phyloP scores from a whole-genome alignment of 2,888 invertebrate species.

The Leuctra nigra region DNA sequence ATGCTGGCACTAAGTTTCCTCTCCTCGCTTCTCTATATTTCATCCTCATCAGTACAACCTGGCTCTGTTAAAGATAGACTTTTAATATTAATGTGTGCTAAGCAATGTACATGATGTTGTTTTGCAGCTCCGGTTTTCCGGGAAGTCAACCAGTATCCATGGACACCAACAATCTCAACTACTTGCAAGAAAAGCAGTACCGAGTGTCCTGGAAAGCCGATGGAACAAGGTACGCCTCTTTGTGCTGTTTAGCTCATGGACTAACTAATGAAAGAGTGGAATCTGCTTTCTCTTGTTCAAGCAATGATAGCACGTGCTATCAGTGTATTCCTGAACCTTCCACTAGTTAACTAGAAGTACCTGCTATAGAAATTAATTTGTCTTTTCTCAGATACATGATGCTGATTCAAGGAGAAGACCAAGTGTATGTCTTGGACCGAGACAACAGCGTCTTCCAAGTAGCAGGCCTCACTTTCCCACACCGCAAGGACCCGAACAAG shows the following conservation, averaged over 20 bases:
- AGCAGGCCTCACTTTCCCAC: slow-evolving; percentile 69
- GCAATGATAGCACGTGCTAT: too few relatives aligned
- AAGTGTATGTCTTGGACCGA: slow-evolving; percentile 91
- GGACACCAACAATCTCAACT: slow-evolving; percentile 71
- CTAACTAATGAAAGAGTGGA: too few relatives aligned
- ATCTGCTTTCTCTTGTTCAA: too few relatives aligned
- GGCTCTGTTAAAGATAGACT: too few relatives aligned
- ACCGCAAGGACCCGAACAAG: slow-evolving; percentile 59
- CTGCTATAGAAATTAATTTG: neutral
- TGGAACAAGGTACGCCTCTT: slow-evolving; percentile 70
- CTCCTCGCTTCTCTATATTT: too few relatives aligned
- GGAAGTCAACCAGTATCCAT: slow-evolving; percentile 98
- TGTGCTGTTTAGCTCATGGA: too few relatives aligned
- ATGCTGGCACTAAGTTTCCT: too few relatives aligned
- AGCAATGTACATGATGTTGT: neutral
- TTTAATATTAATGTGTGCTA: too few relatives aligned
- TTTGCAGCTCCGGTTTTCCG: slow-evolving; percentile 69
- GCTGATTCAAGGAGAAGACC: slow-evolving; percentile 78
- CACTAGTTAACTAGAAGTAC: too few relatives aligned
- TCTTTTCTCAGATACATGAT: slow-evolving; percentile 75
- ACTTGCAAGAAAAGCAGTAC: slow-evolving; percentile 76
- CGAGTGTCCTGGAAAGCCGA: slow-evolving; percentile 99
- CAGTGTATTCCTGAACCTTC: too few relatives aligned
- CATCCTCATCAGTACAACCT: too few relatives aligned
- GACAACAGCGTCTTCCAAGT: slow-evolving; percentile 90